These are phyloP conservation scores for Rhamphomyia laevipes DNA, from an alignment of 2,888 invertebrate species.

Conservation along the genomic window DNA sequence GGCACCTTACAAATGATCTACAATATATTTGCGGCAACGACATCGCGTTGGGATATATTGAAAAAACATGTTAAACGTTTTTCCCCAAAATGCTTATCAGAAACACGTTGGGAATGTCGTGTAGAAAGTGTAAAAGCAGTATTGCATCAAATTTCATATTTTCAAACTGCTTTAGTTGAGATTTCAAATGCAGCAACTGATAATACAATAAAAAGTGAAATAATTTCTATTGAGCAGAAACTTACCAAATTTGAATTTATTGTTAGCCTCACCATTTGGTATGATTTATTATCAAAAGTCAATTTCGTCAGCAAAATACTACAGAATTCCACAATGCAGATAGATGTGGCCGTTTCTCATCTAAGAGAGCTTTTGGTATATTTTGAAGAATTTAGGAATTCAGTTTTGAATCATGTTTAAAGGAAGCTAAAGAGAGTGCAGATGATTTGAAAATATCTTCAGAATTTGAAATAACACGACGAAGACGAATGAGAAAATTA, in stretches of 20 bases:
- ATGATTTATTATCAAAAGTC: neutral
- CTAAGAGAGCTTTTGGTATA: neutral
- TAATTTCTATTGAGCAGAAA: neutral
- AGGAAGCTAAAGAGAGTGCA: neutral
- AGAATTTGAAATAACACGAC: conserved; percentile 1
- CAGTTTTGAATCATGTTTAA: neutral
- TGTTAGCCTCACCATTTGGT: neutral
- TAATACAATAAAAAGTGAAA: neutral
- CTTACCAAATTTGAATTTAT: neutral
- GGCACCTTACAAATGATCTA: neutral
- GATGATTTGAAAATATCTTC: neutral
- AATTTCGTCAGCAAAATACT: conserved; percentile 1
- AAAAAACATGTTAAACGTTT: neutral
- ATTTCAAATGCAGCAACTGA: neutral
- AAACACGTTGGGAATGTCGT: conserved; percentile 2
- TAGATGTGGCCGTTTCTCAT: neutral
- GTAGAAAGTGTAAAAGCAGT: neutral
- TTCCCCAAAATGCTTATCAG: neutral
- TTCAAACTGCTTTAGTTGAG: neutral
- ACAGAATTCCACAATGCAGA: conserved; percentile 1
- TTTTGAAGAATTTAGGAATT: neutral
- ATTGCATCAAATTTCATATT: neutral
- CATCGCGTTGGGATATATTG: neutral
- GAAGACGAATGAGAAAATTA: neutral
- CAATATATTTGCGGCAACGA: neutral